Evolutionary conservation across 1,140 invertebrate species (phyloP).

Genomic region (Riptortus pedestris): DNA sequence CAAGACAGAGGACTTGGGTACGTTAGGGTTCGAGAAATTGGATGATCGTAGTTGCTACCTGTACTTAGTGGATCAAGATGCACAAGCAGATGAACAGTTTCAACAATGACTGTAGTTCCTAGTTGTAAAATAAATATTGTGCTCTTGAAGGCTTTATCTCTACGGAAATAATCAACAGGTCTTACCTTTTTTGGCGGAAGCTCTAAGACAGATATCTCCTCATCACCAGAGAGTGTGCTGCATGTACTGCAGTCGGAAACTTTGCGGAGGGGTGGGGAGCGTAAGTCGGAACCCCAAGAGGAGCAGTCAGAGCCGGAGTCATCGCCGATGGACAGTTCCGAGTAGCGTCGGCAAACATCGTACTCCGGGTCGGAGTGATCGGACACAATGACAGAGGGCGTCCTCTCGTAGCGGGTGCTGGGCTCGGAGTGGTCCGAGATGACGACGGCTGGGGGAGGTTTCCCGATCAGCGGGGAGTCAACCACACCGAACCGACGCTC

Average conservation of each 20-base stretch:
- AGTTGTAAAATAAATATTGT: no score
- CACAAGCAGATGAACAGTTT: no score
- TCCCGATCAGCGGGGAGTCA: neutral
- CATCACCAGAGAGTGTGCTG: slow-evolving; percentile 9
- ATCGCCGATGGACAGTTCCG: neutral
- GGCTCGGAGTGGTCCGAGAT: neutral
- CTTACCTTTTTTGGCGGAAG: slow-evolving; percentile 4
- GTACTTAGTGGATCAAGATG: no score
- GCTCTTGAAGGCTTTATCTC: no score
- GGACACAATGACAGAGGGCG: neutral
- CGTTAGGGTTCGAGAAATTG: no score
- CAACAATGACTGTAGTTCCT: no score
- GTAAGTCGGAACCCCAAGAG: neutral
- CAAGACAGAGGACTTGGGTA: no score
- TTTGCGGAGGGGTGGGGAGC: neutral
- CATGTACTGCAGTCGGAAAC: slow-evolving; percentile 7
- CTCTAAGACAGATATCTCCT: neutral
- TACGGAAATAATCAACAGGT: no score
- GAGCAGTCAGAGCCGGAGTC: neutral
- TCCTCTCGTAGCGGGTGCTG: neutral
- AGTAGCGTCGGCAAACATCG: neutral
- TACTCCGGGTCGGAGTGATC: neutral
- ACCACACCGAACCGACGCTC: slow-evolving; percentile 5
- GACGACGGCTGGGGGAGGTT: slow-evolving; percentile 6
- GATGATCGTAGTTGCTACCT: no score